Evolutionary conservation across 2,888 invertebrate genomes (phyloP).

Genomic region (Microctonus aethiopoides): DNA sequence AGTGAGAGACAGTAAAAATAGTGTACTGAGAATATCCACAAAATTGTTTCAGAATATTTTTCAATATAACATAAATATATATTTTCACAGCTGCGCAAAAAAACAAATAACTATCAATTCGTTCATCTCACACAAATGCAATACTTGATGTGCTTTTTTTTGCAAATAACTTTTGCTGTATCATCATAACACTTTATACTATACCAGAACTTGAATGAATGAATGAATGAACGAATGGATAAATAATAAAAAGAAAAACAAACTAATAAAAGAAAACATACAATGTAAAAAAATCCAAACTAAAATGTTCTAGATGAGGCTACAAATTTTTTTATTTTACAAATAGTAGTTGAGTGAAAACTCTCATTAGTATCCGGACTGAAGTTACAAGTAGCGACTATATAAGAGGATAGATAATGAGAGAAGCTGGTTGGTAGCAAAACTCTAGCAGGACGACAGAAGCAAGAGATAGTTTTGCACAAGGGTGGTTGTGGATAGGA

Average conservation of each 20-base stretch:
- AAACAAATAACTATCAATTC: background rate
- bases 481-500: background rate
- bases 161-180: background rate
- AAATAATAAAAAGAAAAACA: background rate
- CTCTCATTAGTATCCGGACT: conserved; percentile 35
- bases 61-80: conserved; percentile 1
- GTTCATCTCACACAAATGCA: background rate
- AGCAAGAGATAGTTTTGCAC: background rate
- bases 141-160: background rate
- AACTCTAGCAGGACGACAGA: conserved; percentile 1
- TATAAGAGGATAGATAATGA: conserved; percentile 28
- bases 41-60: background rate
- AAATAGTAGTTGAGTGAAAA: conserved; percentile 25
- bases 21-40: background rate
- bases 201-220: background rate
- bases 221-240: background rate
- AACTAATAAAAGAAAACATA: background rate
- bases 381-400: conserved; percentile 26
- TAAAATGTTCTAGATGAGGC: background rate
- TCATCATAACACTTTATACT: background rate
- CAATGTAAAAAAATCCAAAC: background rate
- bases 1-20: conserved; percentile 14
- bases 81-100: background rate
- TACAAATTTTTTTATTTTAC: conserved; percentile 9
- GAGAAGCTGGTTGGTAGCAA: conserved; percentile 23